Base-by-base conservation (phyloP, 2,113 vertebrate species). In the Willisornis vidua region DNA sequence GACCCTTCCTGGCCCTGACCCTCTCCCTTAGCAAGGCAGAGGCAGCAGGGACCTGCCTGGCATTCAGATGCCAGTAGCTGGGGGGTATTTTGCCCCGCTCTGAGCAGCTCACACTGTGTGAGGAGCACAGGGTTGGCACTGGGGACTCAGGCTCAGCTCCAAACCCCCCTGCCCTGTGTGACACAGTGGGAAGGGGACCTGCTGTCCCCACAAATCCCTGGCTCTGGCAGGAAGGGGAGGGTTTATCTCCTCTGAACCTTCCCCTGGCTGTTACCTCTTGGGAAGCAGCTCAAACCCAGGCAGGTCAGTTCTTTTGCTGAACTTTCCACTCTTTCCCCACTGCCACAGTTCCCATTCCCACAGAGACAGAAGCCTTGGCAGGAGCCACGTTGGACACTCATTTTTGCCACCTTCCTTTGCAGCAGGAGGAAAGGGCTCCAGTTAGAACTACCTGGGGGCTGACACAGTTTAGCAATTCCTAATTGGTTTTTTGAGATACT, bases 141-240 rank as follows among this genome's bases (percentile, higher is more conserved):
- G 17, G 4, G 29, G 43, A 39, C 16, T 26, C 49, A 14, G 35
- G 25, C 1, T 43, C 12, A 5, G 4, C 3, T 3, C 81, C 80
- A 12, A 59, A 46, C 15, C 9, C 72, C 65, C 79, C 55, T 3
- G 0, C 16, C 5, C 2, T 19, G 43, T 46, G 16, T 4, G 41
- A 5, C 61, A 26, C 17, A 5, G 39, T 19, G 35, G 20, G 43
- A 12, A n/a, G 3, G 33, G 43, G 37, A 91, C 22, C 22, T 6
- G 0, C 1, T 6, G 17, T 17, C 2, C 48, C 20, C 71, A 66
- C 39, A 49, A 54, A 22, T 3, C 65, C 46, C 0, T 1, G 12
- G 49, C 79, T 39, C 52, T 57, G 51, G 9, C 24, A 33, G 6
- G 43, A 7, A 23, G 18, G 24, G 17, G 3, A 72, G 51, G 24